Percentiles rank a stretch among this genome's conserved stretches.
phyloP scores from a whole-genome alignment of 2,113 vertebrate species.

The Mastomys coucha region DNA sequence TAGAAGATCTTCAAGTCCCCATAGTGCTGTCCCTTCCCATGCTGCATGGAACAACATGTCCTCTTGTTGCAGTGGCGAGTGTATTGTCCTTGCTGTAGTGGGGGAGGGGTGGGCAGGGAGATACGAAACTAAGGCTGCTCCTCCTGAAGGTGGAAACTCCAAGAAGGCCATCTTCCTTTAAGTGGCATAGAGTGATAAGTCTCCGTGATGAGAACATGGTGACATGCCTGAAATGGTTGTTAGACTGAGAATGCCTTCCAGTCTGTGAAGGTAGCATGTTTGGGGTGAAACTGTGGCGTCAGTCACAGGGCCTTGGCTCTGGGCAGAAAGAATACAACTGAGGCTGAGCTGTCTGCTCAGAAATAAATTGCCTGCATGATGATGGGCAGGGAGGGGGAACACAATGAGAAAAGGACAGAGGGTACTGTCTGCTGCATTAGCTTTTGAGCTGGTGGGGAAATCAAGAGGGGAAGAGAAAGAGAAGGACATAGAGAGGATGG shows the following conservation, averaged over 20 bases:
- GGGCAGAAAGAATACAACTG: neutral
- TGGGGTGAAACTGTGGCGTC: neutral
- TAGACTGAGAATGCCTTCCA: neutral
- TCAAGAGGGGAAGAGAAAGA: neutral
- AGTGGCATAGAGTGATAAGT: neutral
- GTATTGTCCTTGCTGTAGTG: neutral
- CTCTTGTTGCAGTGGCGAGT: neutral
- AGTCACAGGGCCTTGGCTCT: neutral
- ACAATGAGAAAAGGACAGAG: neutral
- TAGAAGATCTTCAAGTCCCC: neutral
- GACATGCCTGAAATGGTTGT: neutral
- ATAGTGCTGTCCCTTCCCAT: neutral
- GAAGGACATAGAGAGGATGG: neutral
- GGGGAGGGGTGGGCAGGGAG: accelerated
- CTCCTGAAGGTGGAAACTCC: neutral
- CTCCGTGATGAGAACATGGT: neutral
- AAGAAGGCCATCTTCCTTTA: neutral
- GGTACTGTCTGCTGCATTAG: neutral
- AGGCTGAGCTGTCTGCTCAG: neutral
- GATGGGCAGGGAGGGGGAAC: no score
- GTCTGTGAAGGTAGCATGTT: neutral
- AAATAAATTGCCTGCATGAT: neutral
- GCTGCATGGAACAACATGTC: neutral
- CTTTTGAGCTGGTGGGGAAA: neutral
- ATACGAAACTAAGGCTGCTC: neutral